These are phyloP conservation scores for Salvelinus fontinalis DNA, from an alignment of 2,113 vertebrate genomes.

Conservation along the genomic window DNA sequence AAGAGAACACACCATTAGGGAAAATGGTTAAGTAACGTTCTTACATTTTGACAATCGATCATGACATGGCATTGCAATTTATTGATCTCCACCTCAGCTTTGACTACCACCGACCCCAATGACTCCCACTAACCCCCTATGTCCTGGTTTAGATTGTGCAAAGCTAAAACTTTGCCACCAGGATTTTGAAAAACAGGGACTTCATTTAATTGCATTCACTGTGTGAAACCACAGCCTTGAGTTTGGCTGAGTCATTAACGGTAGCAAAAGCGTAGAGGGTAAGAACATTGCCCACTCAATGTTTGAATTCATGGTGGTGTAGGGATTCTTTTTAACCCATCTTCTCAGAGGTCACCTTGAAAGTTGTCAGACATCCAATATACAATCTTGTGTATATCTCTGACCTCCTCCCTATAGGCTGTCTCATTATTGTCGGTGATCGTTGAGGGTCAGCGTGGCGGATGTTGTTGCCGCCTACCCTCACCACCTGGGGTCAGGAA, in stretches of 20 bases:
- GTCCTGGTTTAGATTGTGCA: not conserved
- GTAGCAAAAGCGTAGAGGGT: not conserved
- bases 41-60: not conserved
- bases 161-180: not conserved
- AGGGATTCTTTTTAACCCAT: not conserved
- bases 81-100: not conserved
- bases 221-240: not conserved
- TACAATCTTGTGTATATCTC: not conserved
- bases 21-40: not conserved
- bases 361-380: not conserved
- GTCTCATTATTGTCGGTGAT: no score
- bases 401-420: no score
- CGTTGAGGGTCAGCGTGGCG: no score
- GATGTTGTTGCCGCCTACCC: no score
- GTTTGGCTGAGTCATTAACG: not conserved
- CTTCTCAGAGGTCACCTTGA: constrained; percentile 2
- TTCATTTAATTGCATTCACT: not conserved
- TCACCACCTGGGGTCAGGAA: no score
- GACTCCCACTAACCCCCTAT: not conserved
- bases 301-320: not conserved
- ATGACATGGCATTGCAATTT: no score
- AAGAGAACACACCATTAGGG: constrained; percentile 10
- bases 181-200: not conserved
- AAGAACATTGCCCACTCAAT: not conserved
- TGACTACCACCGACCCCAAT: not conserved